Evolutionary conservation across 1,140 invertebrate genomes (phyloP), one percentile per base, ranked within the genome.

Genomic region (Maniola jurtina): DNA sequence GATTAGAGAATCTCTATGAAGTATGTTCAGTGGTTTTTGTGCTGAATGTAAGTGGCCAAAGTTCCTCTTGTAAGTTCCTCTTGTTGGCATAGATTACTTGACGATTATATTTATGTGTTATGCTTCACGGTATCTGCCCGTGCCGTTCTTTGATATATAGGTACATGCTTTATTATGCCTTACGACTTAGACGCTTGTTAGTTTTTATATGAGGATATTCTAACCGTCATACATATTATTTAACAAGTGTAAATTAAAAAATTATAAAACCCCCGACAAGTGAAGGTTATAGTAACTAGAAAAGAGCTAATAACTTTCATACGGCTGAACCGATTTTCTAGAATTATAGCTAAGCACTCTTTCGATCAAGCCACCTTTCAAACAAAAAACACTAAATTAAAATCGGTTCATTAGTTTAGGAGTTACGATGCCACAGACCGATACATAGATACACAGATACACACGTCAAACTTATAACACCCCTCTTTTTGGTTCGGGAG

Each of bases 101-200:
- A 56, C 58, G 40, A 63, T 68, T 58, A 48, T 52, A 47, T 40
- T 42, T 58, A 48, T 52, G 47, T 34, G 36, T 42, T 61, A 11
- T 63, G 40, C 60, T 58, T 64, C 66, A 68, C 57, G 56, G 66
- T 59, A 35, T 40, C 34, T 60, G 66, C 62, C 56, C 25, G 16
- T 60, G 61, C 66, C 57, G 48, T 56, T 68, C 61, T 54, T 68
- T 68, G 66, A 59, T 61, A 67, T 61, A 61, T n/a, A n/a, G n/a
- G n/a, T n/a, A n/a, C 52, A 42, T 15, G 13, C 45, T 11, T 33
- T 47, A 47, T 60, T 47, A 68, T 64, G 61, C 59, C 36, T 61
- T 58, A 62, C 60, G 60, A 34, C 15, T 11, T 5, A 11, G 15
- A 25, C 48, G 0, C 15, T 25, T 25, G 25, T 11, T 52, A 25